A percentile compares a stretch with the other conserved stretches of the same genome.
phyloP scores from a whole-genome alignment of 2,113 vertebrate genomes.

The Mus pahari region DNA sequence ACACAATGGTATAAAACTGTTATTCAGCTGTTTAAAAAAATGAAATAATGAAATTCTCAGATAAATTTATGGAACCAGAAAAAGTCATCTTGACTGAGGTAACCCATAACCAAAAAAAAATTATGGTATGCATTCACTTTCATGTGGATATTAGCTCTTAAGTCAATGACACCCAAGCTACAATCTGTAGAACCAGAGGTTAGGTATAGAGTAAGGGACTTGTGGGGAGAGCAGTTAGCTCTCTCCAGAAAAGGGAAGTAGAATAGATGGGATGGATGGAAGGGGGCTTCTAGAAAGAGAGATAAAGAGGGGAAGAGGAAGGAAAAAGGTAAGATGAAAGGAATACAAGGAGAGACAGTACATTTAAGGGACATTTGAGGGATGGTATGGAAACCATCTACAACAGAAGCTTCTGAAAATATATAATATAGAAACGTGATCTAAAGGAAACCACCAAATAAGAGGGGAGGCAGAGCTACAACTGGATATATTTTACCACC shows the following conservation, averaged over 20 bases:
- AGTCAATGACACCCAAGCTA: not conserved
- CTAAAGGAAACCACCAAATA: no score
- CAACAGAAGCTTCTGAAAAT: not conserved
- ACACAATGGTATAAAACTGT: not conserved
- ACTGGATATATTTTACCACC: no score
- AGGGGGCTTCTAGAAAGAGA: not conserved
- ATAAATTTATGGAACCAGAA: not conserved
- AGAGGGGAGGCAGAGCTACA: no score
- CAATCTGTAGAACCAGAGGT: not conserved
- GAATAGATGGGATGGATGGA: not conserved
- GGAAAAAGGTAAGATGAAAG: not conserved
- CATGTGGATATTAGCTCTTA: not conserved
- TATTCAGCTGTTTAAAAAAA: not conserved
- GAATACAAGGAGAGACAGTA: not conserved
- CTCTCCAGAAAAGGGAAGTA: not conserved
- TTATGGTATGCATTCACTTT: not conserved
- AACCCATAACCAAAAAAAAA: not conserved
- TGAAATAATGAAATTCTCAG: not conserved
- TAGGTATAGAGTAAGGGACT: not conserved
- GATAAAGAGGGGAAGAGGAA: not conserved
- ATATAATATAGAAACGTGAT: not conserved
- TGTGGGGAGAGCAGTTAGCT: not conserved
- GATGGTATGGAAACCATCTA: not conserved
- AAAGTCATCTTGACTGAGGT: not conserved
- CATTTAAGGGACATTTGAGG: not conserved